phyloP scores from a whole-genome alignment of 2,888 invertebrate species.

The Scelioninae gen. 1 region DNA sequence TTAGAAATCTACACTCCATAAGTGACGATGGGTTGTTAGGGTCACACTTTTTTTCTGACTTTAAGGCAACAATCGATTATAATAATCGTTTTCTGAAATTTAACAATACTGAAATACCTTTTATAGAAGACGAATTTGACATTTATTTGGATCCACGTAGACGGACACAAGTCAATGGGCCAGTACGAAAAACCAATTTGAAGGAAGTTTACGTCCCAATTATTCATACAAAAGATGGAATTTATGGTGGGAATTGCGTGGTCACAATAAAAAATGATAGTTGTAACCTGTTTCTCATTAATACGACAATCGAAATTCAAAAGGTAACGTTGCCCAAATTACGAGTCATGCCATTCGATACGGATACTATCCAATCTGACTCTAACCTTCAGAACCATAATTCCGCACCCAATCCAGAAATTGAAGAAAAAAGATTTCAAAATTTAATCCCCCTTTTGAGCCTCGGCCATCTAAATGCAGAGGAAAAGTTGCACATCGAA shows the following conservation, averaged over 20 bases:
- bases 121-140: no score
- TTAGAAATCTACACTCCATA: constrained; percentile 1
- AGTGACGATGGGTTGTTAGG: constrained; percentile 20
- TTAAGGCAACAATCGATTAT: no score
- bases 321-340: not conserved
- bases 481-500: no score
- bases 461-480: no score
- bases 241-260: constrained; percentile 24
- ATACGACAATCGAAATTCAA: not conserved
- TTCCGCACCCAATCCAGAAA: no score
- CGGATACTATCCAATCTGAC: no score
- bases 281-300: constrained; percentile 18
- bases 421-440: no score
- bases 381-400: no score
- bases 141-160: not conserved
- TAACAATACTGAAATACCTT: no score
- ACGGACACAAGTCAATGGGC: not conserved
- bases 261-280: not conserved
- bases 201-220: not conserved
- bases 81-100: no score
- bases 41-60: not conserved
- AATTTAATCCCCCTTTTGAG: no score
- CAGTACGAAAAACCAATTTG: not conserved
- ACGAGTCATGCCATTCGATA: not conserved
- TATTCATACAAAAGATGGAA: not conserved